Evolutionary conservation across 1,140 invertebrate species (phyloP), one percentile per base, ranked within the genome.

Genomic region (Drosophila elegans): DNA sequence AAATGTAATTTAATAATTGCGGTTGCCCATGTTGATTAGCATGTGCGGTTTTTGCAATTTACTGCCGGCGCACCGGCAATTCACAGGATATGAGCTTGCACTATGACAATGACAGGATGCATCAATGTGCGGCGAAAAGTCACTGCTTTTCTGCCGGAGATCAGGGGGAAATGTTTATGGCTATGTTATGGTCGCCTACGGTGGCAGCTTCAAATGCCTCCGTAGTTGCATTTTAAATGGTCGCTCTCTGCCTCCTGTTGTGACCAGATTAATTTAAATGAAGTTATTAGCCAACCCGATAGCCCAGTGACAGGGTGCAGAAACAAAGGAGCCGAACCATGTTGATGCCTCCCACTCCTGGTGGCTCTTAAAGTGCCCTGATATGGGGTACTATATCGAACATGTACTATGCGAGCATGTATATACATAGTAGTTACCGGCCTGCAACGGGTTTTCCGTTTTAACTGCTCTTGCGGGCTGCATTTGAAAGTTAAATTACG

Each of bases 1-100:
- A 71, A 88, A 80, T 89, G 84, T 89, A 89, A 90, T 89, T 90
- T 89, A 89, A 89, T 89, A 89, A 89, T 78, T 89, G 85, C 66
- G 80, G 80, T 89, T 89, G 63, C 53, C 68, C 63, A 66, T 68
- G 76, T 88, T 89, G 85, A 90, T 90, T 89, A 89, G 59, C 80
- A 84, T 89, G 80, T 89, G 84, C 85, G 84, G 84, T 89, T 89
- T 84, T 63, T 53, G 80, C 74, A 89, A 89, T 89, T 90, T 89
- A 67, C 74, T 27, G 38, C 54, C 46, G 45, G 61, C 21, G 29
- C 46, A 42, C 56, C 21, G 29, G 13, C 55, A 11, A 71, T 71
- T 64, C 80, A 84, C 80, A 88, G 84, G 84, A 89, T 89, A 89
- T 89, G 84, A 84, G 66, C 55, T 73, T 63, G 73, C 75, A 66